Conservation (phyloP, 2,113 vertebrate species). For the Phyllopteryx taeniolatus region DNA sequence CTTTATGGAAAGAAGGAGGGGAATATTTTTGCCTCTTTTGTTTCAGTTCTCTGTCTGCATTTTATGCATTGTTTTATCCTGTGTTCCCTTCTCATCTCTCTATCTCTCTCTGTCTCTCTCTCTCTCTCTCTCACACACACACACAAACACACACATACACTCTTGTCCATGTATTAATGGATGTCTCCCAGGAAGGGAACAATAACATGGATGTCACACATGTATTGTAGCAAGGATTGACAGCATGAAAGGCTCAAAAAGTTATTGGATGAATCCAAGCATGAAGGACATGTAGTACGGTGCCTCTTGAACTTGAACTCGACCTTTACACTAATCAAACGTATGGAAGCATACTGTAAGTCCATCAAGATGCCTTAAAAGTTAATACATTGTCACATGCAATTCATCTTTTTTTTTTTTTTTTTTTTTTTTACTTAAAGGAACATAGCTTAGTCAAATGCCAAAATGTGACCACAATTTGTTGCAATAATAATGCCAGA, state of each 20-base stretch:
- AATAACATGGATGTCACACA: slow-evolving; percentile 35
- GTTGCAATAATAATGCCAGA: neutral
- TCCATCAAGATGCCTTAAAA: neutral
- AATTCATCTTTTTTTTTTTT: neutral
- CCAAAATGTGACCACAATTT: neutral
- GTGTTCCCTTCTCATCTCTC: slow-evolving; percentile 8
- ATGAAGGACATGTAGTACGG: slow-evolving; percentile 22
- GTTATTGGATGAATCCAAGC: neutral
- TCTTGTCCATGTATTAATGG: slow-evolving; percentile 43
- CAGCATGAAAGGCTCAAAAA: slow-evolving; percentile 33
- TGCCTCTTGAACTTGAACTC: slow-evolving; percentile 29
- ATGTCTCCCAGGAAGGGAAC: slow-evolving; percentile 41
- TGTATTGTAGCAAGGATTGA: slow-evolving; percentile 28
- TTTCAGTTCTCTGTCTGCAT: slow-evolving; percentile 26
- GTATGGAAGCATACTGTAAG: slow-evolving; percentile 7
- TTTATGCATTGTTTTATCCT: slow-evolving; percentile 12
- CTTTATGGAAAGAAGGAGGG: slow-evolving; percentile 40
- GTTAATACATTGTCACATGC: neutral
- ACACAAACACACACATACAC: too few relatives aligned
- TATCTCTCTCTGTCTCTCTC: slow-evolving; percentile 14
- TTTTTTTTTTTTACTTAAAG: neutral
- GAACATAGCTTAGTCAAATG: neutral
- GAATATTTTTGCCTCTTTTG: slow-evolving; percentile 45
- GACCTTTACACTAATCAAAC: slow-evolving; percentile 9
- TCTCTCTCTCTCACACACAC: slow-evolving; percentile 3